Percentiles rank a stretch among this genome's conserved stretches.
These are phyloP conservation scores for Vandiemenella viatica DNA, from an alignment of 2,888 invertebrate genomes.

Conservation along the genomic window DNA sequence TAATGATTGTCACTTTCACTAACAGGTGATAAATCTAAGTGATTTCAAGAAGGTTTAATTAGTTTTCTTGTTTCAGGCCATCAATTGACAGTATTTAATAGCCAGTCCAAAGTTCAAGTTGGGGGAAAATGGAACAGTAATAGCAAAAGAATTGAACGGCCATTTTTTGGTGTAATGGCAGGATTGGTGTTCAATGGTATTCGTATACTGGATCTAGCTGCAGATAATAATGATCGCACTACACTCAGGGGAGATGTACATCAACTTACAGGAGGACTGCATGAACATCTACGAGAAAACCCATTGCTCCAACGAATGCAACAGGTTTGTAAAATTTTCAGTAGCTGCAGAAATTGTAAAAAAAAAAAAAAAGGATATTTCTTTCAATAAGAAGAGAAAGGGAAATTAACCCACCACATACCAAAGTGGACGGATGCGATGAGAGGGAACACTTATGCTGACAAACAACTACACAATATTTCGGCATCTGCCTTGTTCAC, in stretches of 20 bases:
- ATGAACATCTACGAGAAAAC: conserved; percentile 3
- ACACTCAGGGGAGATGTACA: conserved; percentile 72
- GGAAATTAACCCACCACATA: too few relatives aligned
- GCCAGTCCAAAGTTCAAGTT: conserved; percentile 74
- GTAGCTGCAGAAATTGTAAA: too few relatives aligned
- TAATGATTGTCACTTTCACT: too few relatives aligned
- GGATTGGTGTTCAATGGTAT: conserved; percentile 80
- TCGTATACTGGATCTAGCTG: conserved; percentile 69
- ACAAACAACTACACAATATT: too few relatives aligned
- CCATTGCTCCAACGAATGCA: conserved; percentile 65
- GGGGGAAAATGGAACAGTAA: conserved; percentile 67
- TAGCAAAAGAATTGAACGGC: conserved; percentile 52
- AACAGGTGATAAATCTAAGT: too few relatives aligned
- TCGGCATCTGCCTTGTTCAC: too few relatives aligned
- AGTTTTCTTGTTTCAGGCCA: conserved; percentile 54
- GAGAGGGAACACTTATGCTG: too few relatives aligned
- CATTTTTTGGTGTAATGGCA: conserved; percentile 77
- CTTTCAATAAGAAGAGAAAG: too few relatives aligned
- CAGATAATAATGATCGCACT: conserved; percentile 64
- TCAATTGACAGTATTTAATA: conserved; percentile 77
- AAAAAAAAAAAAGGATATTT: too few relatives aligned
- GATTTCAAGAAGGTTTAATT: too few relatives aligned
- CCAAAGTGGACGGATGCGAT: too few relatives aligned
- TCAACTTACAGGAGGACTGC: conserved; percentile 41
- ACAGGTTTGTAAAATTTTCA: conserved; percentile 58